Evolutionary conservation across 2,888 invertebrate species (phyloP).

Genomic region (Callosobruchus maculatus): DNA sequence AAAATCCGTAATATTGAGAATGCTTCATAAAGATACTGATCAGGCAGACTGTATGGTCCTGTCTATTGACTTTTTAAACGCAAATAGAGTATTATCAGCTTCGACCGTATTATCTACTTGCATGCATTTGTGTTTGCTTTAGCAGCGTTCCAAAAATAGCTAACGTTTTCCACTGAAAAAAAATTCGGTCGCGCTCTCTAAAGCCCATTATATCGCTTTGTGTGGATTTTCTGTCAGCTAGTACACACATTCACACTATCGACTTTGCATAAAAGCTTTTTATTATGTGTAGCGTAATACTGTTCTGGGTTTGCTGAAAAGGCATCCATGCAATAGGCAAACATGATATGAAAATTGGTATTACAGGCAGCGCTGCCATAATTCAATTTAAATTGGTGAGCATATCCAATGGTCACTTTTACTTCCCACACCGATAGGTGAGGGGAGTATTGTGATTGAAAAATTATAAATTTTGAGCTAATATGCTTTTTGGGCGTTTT

Average conservation of each 20-base stretch:
- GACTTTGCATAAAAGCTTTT: background rate
- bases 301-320: too few relatives aligned
- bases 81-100: background rate
- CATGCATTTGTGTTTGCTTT: background rate
- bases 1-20: too few relatives aligned
- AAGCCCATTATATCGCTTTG: background rate
- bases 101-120: background rate
- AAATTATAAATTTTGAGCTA: too few relatives aligned
- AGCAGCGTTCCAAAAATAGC: background rate
- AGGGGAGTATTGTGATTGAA: too few relatives aligned
- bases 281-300: background rate
- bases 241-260: background rate
- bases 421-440: too few relatives aligned
- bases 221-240: background rate
- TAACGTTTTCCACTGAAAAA: background rate
- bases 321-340: background rate
- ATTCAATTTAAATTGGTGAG: too few relatives aligned
- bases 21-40: too few relatives aligned
- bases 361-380: background rate
- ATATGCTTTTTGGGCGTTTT: too few relatives aligned
- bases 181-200: background rate
- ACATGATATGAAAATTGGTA: slow-evolving; percentile 1
- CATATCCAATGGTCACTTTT: too few relatives aligned
- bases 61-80: background rate
- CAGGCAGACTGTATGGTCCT: background rate